A percentile compares a stretch with the other conserved stretches of the same genome.
These are phyloP conservation scores for Atethmia centrago DNA, from an alignment of 2,888 invertebrate species.

Conservation along the genomic window DNA sequence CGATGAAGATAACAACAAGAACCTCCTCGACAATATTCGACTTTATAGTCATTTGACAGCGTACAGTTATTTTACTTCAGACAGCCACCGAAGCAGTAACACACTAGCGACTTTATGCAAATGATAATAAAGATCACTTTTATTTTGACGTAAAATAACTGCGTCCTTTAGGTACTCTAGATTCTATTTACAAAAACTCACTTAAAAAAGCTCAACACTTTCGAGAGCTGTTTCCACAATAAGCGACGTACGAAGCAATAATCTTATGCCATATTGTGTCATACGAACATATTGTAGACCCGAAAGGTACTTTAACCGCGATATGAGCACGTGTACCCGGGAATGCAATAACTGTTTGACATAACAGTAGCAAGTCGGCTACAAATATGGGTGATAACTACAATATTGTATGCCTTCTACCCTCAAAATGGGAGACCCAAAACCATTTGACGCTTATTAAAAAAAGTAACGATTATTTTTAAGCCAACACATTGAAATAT, in stretches of 20 bases:
- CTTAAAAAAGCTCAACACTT: background rate
- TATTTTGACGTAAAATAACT: too few species aligned
- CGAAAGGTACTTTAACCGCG: conserved; percentile 38
- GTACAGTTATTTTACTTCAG: too few species aligned
- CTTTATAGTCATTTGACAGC: too few species aligned
- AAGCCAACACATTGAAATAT: conserved; percentile 6
- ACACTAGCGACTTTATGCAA: too few species aligned
- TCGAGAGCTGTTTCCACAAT: conserved; percentile 8
- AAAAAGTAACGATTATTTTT: conserved; percentile 42
- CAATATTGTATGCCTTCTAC: conserved; percentile 50
- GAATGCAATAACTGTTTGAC: conserved; percentile 60
- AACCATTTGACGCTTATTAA: conserved; percentile 51
- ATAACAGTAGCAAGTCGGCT: conserved; percentile 36
- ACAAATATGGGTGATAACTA: conserved; percentile 52
- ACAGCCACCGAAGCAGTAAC: too few species aligned
- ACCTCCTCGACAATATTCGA: too few species aligned
- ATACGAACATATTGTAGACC: conserved; percentile 33
- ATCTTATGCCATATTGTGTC: conserved; percentile 39
- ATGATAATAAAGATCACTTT: too few species aligned
- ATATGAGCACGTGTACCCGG: conserved; percentile 44
- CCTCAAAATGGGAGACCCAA: conserved; percentile 45
- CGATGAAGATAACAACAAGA: too few species aligned
- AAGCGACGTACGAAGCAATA: conserved; percentile 32
- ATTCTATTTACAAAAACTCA: background rate
- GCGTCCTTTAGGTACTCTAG: background rate